A percentile compares a stretch with the other conserved stretches of the same genome.
phyloP scores from a whole-genome alignment of 1,140 invertebrate genomes.

The Caenorhabditis tropicalis region DNA sequence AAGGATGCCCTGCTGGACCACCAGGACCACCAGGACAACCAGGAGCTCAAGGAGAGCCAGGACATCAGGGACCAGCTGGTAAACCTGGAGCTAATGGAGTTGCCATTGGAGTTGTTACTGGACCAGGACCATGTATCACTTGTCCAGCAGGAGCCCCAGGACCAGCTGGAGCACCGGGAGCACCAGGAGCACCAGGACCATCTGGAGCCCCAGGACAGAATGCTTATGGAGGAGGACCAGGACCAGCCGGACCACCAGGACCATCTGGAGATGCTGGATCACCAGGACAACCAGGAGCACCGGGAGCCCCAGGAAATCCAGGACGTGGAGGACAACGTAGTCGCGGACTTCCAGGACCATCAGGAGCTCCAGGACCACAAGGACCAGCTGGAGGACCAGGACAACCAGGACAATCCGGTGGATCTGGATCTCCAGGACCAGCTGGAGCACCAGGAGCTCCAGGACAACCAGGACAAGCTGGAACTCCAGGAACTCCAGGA shows the following conservation, averaged over 20 bases:
- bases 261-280: conserved; percentile 44
- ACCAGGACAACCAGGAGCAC: conserved; percentile 23
- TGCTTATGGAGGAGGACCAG: neutral
- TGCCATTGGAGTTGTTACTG: neutral
- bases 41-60: conserved; percentile 44
- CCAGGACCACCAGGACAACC: conserved; percentile 53
- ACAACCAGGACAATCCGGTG: conserved; percentile 5
- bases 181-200: neutral
- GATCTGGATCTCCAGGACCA: conserved; percentile 38
- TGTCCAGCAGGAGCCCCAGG: conserved; percentile 34
- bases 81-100: conserved; percentile 46
- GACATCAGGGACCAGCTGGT: conserved; percentile 18
- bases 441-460: conserved; percentile 40
- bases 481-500: conserved; percentile 25
- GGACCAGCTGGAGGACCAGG: conserved; percentile 27
- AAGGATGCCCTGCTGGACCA: conserved; percentile 50
- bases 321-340: conserved; percentile 20
- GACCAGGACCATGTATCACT: conserved; percentile 16
- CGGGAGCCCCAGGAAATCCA: conserved; percentile 16
- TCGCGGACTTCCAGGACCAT: conserved; percentile 37
- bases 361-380: neutral
- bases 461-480: conserved; percentile 37
- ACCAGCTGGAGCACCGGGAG: conserved; percentile 21
- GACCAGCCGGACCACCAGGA: conserved; percentile 26
- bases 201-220: conserved; percentile 1